Percentiles rank a stretch among this genome's conserved stretches.
phyloP scores from a whole-genome alignment of 2,113 vertebrate species.

The Aptenodytes forsteri region DNA sequence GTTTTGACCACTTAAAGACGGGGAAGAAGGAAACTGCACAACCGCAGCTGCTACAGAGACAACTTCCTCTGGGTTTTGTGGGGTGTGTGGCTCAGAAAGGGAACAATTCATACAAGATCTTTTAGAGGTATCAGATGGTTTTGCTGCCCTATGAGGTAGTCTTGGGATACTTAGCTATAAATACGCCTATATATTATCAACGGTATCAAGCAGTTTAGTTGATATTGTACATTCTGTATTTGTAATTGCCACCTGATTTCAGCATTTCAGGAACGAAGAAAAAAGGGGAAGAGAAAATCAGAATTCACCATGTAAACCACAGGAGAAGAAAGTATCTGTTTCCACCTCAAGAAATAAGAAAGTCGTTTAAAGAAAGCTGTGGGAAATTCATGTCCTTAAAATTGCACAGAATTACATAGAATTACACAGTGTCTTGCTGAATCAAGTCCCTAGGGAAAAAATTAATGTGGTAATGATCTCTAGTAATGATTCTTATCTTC shows the following conservation, averaged over 20 bases:
- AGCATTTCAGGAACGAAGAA: neutral
- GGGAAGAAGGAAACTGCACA: conserved; percentile 70
- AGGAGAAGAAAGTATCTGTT: neutral
- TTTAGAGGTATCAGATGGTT: neutral
- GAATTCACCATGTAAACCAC: neutral
- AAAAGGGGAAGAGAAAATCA: neutral
- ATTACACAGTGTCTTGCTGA: neutral
- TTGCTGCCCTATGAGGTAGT: neutral
- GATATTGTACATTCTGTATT: neutral
- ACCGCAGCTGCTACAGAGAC: conserved; percentile 68
- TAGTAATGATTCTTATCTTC: neutral
- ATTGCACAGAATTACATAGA: neutral
- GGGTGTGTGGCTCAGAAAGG: conserved; percentile 46
- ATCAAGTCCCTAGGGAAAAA: neutral
- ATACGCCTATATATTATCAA: neutral
- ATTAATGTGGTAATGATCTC: neutral
- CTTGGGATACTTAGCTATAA: neutral
- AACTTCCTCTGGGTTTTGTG: conserved; percentile 78
- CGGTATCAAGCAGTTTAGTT: neutral
- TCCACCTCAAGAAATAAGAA: neutral
- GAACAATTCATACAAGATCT: neutral
- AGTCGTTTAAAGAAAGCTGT: neutral
- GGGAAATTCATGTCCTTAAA: neutral
- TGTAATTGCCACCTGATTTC: neutral
- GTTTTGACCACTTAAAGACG: conserved; percentile 35